phyloP scores from a whole-genome alignment of 1,140 invertebrate species.

The Drosophila busckii region DNA sequence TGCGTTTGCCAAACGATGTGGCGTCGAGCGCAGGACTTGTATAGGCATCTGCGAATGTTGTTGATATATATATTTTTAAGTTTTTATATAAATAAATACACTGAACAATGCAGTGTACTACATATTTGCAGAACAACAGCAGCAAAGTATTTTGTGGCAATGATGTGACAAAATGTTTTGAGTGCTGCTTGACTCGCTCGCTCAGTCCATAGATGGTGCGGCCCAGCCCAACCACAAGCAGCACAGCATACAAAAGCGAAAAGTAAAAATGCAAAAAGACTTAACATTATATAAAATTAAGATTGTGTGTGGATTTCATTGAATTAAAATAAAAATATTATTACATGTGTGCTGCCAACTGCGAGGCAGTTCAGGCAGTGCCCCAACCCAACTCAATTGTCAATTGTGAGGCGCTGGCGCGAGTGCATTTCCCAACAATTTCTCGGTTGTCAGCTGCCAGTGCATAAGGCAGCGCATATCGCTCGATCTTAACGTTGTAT shows the following conservation, averaged over 20 bases:
- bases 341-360: slow-evolving; percentile 9
- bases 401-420: background rate
- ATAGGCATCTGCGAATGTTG: slow-evolving; percentile 67
- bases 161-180: slow-evolving; percentile 52
- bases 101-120: slow-evolving; percentile 36
- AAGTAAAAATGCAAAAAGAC: slow-evolving; percentile 42
- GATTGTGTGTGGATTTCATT: slow-evolving; percentile 54
- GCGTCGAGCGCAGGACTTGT: slow-evolving; percentile 67
- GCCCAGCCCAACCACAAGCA: slow-evolving; percentile 37
- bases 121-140: slow-evolving; percentile 33
- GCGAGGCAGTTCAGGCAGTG: background rate
- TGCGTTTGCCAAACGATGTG: slow-evolving; percentile 43
- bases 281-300: slow-evolving; percentile 41
- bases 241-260: slow-evolving; percentile 34
- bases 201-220: slow-evolving; percentile 72
- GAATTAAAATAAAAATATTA: slow-evolving; percentile 54
- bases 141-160: slow-evolving; percentile 49
- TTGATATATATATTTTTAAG: slow-evolving; percentile 76
- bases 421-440: slow-evolving; percentile 50
- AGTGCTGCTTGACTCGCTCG: slow-evolving; percentile 36
- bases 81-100: slow-evolving; percentile 72
- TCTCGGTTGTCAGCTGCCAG: slow-evolving; percentile 60
- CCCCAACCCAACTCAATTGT: background rate
- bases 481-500: slow-evolving; percentile 63
- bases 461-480: slow-evolving; percentile 44